A percentile compares a stretch with the other conserved stretches of the same genome.
Evolutionary conservation across 2,797 vertebrate species (phyloP).

Genomic region (Loriculus beryllinus): DNA sequence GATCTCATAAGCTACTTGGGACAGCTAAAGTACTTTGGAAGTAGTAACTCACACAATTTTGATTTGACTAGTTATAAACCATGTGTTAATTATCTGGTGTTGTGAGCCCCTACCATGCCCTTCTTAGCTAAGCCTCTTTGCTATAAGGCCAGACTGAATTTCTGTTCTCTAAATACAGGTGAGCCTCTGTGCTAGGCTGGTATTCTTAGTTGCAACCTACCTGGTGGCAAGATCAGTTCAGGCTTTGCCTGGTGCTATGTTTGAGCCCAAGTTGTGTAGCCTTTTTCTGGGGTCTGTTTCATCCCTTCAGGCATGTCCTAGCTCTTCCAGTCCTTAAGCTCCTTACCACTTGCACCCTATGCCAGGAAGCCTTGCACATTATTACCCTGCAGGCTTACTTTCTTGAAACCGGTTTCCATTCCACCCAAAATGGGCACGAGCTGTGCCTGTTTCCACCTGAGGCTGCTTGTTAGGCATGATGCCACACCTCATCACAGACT

Average conservation of each 20-base stretch:
- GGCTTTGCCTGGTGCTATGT: rapidly evolving
- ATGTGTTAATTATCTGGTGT: not conserved
- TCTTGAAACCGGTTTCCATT: slow-evolving; percentile 9
- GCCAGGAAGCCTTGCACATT: not conserved
- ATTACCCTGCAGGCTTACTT: not conserved
- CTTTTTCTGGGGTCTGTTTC: not conserved
- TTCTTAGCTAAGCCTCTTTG: not conserved
- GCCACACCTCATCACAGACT: not conserved
- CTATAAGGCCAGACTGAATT: not conserved
- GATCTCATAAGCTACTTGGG: not conserved
- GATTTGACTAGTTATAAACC: not conserved
- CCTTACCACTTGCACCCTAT: not conserved
- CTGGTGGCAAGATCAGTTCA: not conserved
- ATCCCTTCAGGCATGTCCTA: not conserved
- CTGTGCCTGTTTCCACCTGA: not conserved
- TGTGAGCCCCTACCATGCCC: not conserved
- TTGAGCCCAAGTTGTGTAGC: not conserved
- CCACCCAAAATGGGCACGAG: not conserved
- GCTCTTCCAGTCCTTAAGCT: not conserved
- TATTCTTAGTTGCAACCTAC: not conserved
- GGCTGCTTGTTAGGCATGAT: not conserved
- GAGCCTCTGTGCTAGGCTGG: not conserved
- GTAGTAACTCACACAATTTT: not conserved
- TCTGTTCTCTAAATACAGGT: not conserved
- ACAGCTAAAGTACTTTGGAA: not conserved